These are phyloP conservation scores for Chelmon rostratus DNA, from an alignment of 2,797 vertebrate species.

Conservation along the genomic window DNA sequence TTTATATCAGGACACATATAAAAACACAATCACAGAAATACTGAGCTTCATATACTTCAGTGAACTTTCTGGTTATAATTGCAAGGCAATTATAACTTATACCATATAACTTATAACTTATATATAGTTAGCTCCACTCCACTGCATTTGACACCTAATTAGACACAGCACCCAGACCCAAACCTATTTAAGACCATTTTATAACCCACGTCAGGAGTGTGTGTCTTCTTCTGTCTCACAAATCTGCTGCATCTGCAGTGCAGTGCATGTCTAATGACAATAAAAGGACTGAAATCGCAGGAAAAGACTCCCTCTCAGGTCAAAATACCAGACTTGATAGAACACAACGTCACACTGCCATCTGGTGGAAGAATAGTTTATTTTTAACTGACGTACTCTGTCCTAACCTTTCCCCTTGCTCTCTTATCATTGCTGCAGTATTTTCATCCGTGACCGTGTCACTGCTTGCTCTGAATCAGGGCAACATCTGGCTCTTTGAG, in stretches of 20 bases:
- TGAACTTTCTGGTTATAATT: not conserved
- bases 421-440: slow-evolving; percentile 79
- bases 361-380: slow-evolving; percentile 47
- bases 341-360: slow-evolving; percentile 39
- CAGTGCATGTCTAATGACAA: not conserved
- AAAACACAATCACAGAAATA: not conserved
- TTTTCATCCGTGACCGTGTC: slow-evolving; percentile 92
- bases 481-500: slow-evolving; percentile 95
- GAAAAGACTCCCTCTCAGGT: not conserved
- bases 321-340: not conserved
- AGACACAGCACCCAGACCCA: not conserved
- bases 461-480: slow-evolving; percentile 89
- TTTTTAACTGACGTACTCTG: not conserved
- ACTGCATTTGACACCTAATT: slow-evolving; percentile 14
- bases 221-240: not conserved
- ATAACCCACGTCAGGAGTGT: not conserved
- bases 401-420: not conserved
- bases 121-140: not conserved
- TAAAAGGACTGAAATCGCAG: not conserved
- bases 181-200: not conserved
- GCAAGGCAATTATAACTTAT: too few species aligned
- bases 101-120: too few species aligned
- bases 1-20: not conserved
- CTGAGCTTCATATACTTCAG: not conserved
- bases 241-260: not conserved